A percentile compares a stretch with the other conserved stretches of the same genome.
phyloP scores from a whole-genome alignment of 2,888 invertebrate genomes.

The Actias luna region DNA sequence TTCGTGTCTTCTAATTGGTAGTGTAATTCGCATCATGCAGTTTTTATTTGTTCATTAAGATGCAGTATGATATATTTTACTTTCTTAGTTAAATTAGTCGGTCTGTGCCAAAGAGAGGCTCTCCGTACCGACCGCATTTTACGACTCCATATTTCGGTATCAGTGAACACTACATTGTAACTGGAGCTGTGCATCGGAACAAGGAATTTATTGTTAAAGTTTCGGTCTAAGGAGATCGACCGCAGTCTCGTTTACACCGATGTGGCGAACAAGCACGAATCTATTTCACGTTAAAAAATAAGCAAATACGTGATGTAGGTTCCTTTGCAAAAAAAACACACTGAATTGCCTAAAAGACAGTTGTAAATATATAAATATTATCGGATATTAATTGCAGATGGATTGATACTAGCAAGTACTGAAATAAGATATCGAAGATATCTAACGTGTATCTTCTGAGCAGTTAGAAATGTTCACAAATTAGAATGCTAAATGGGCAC shows the following conservation, averaged over 20 bases:
- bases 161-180: constrained; percentile 5
- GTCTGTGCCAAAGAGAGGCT: neutral
- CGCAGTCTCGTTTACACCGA: neutral
- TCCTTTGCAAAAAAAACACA: neutral
- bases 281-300: neutral
- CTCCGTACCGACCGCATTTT: neutral
- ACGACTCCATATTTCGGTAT: constrained; percentile 3
- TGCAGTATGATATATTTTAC: neutral
- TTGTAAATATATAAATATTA: no score
- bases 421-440: no score
- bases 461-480: no score
- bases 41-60: no score
- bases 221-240: constrained; percentile 36
- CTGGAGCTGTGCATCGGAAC: constrained; percentile 5
- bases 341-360: neutral
- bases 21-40: no score
- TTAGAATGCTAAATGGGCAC: no score
- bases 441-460: no score
- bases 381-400: no score
- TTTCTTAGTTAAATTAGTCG: neutral
- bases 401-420: no score
- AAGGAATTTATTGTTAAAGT: constrained; percentile 52
- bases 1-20: no score
- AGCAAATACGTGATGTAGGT: neutral
- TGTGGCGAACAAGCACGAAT: neutral